Evolutionary conservation across 1,140 invertebrate genomes (phyloP).

Genomic region (Bombus superbus): DNA sequence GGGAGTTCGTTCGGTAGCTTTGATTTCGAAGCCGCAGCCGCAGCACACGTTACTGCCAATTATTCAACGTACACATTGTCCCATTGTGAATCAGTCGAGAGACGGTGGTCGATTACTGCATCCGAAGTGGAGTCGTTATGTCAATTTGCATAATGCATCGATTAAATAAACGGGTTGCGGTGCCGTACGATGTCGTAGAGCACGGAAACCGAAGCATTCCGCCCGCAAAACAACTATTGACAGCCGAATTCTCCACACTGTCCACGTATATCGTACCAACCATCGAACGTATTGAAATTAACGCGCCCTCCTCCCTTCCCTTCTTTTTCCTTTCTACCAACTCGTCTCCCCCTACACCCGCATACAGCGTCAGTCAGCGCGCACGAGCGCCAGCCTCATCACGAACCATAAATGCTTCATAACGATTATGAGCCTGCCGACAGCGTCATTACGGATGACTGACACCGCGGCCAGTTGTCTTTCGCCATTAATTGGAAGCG

Average conservation of each 20-base stretch:
- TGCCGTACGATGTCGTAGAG: slow-evolving; percentile 63
- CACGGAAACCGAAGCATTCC: slow-evolving; percentile 26
- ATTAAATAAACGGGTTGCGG: slow-evolving; percentile 72
- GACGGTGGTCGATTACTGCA: slow-evolving; percentile 71
- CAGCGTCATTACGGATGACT: slow-evolving; percentile 44
- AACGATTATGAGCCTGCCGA: slow-evolving; percentile 54
- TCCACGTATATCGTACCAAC: slow-evolving; percentile 31
- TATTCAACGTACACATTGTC: slow-evolving; percentile 65
- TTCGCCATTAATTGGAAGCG: slow-evolving; percentile 55
- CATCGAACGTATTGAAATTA: slow-evolving; percentile 55
- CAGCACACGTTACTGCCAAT: slow-evolving; percentile 58
- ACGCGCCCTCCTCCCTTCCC: slow-evolving; percentile 21
- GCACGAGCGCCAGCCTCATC: slow-evolving; percentile 10
- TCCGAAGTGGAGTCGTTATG: slow-evolving; percentile 70
- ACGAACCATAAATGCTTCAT: slow-evolving; percentile 14
- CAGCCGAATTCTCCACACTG: slow-evolving; percentile 62
- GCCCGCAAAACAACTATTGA: slow-evolving; percentile 71
- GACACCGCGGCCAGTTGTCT: slow-evolving; percentile 42
- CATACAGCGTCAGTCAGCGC: not conserved
- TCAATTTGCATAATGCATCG: slow-evolving; percentile 76
- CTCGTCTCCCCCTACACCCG: too few species aligned
- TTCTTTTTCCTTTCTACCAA: too few species aligned
- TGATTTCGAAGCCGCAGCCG: slow-evolving; percentile 56
- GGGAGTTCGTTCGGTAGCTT: slow-evolving; percentile 50
- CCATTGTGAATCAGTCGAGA: slow-evolving; percentile 67